phyloP scores from a whole-genome alignment of 2,113 vertebrate species.

The Danio rerio region GRCz12tu NC_133176.1:23095501-23096000 shows the following conservation, averaged over 20 bases:
- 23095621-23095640: no score
- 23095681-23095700: no score
- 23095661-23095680: no score
- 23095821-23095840: conserved; percentile 93
- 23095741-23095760: conserved; percentile 86
- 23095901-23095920: conserved; percentile 54
- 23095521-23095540: no score
- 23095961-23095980: no score
- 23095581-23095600: no score
- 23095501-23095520: no score
- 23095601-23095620: no score
- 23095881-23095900: conserved; percentile 82
- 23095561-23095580: no score
- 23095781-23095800: conserved; percentile 95
- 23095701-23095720: background rate
- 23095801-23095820: conserved; percentile 89
- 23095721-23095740: background rate
- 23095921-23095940: background rate
- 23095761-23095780: conserved; percentile 89
- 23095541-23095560: no score
- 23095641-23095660: no score
- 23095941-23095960: background rate
- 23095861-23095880: conserved; percentile 92
- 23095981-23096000: no score
- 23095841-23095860: conserved; percentile 93